phyloP scores from a whole-genome alignment of 30 jellyfish, hydroid and myxozoan species.

The Aurelia sp. region DNA sequence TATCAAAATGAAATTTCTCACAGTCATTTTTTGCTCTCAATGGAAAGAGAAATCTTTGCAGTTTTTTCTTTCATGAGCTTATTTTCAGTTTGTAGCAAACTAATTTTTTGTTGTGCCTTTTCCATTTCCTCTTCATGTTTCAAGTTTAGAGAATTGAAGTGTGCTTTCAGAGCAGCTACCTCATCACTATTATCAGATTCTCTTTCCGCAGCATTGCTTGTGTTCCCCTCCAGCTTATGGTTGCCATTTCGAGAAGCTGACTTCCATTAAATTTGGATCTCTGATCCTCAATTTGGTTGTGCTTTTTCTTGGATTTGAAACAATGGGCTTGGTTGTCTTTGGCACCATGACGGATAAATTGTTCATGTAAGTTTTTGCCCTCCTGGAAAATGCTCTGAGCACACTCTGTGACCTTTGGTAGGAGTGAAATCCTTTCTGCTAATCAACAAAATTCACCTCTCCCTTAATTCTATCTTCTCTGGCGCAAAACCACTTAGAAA shows the following conservation, averaged over 20 bases:
- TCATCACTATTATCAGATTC: not conserved
- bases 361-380: slow-evolving; percentile 45
- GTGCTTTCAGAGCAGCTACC: not conserved
- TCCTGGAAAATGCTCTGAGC: slow-evolving; percentile 50
- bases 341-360: slow-evolving; percentile 19
- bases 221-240: too few species aligned
- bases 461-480: slow-evolving; percentile 2
- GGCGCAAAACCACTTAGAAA: not conserved
- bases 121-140: slow-evolving; percentile 7
- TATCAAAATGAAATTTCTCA: not conserved
- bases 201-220: too few species aligned
- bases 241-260: too few species aligned
- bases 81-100: not conserved
- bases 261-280: not conserved
- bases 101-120: not conserved
- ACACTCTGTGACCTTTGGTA: slow-evolving; percentile 22
- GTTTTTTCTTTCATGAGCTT: not conserved
- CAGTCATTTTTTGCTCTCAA: slow-evolving; percentile 5
- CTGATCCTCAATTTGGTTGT: slow-evolving; percentile 9
- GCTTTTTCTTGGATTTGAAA: too few species aligned
- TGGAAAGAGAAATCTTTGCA: slow-evolving; percentile 8
- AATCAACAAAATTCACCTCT: not conserved
- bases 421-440: slow-evolving; percentile 15
- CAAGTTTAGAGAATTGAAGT: not conserved
- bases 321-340: not conserved